Percentiles rank a stretch among this genome's conserved stretches.
Conservation (phyloP, 2,113 vertebrate species). For the Neoarius graeffei region DNA sequence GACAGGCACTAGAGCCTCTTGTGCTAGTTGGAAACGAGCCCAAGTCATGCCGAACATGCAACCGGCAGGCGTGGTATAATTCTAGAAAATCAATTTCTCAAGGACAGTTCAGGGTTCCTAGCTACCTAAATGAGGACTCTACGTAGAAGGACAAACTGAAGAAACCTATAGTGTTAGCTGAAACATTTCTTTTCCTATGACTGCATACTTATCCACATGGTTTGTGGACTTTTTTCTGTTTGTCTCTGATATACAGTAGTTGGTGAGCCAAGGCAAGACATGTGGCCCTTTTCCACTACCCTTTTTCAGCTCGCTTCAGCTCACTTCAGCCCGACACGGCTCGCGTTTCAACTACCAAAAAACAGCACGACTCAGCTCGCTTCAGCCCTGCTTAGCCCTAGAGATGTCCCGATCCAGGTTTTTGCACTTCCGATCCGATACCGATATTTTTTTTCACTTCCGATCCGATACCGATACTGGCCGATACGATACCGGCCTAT, state of each 20-base stretch:
- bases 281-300: too few species aligned
- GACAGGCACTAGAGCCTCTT: slow-evolving; percentile 1
- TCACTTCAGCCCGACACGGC: too few species aligned
- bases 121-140: background rate
- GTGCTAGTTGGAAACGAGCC: slow-evolving; percentile 21
- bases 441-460: too few species aligned
- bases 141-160: background rate
- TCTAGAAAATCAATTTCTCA: background rate
- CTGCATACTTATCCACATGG: background rate
- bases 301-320: too few species aligned
- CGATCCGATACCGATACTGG: too few species aligned
- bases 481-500: too few species aligned
- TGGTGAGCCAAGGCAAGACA: background rate
- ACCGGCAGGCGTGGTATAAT: background rate
- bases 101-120: background rate
- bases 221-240: background rate
- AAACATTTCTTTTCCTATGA: background rate
- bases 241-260: background rate
- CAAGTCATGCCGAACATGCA: slow-evolving; percentile 2
- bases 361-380: too few species aligned
- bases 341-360: too few species aligned
- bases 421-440: too few species aligned
- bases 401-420: too few species aligned
- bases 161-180: background rate
- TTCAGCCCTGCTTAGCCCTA: too few species aligned